Percentiles rank a stretch among this genome's conserved stretches.
Conservation (phyloP, 2,113 vertebrate species). For the Felis catus region F.catus_Fca126_mat1.0 CM031420.1:13349001-13349500, state of each 20-base stretch:
- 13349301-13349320: neutral
- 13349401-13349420: neutral
- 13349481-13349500: neutral
- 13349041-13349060: neutral
- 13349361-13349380: neutral
- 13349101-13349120: neutral
- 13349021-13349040: neutral
- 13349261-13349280: neutral
- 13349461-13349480: neutral
- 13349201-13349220: neutral
- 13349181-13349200: neutral
- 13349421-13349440: neutral
- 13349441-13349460: neutral
- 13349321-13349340: neutral
- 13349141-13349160: neutral
- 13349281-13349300: neutral
- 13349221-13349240: neutral
- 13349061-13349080: neutral
- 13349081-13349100: neutral
- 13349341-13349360: too few species aligned
- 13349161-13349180: neutral
- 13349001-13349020: neutral
- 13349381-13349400: neutral
- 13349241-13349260: neutral
- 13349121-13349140: neutral